Evolutionary conservation across 2,113 vertebrate species (phyloP), one percentile per base, ranked within the genome.

Genomic region (Hepsetus odoe): DNA sequence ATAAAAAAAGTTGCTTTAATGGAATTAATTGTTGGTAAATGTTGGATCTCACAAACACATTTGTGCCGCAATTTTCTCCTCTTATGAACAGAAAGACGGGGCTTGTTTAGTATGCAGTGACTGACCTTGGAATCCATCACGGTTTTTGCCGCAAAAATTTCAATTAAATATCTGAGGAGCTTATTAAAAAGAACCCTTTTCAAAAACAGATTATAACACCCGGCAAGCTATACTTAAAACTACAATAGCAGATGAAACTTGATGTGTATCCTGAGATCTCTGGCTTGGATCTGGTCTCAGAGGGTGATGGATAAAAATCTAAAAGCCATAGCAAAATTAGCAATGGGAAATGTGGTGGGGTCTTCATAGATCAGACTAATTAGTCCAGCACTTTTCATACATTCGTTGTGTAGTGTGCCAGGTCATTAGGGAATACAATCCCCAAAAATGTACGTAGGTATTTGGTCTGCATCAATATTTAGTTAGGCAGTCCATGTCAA

Each of bases 1-100:
- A 77, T 42, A 30, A 69, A 66, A 42, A 70, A 66, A 42, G 24
- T 35, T 30, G 16, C 42, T 70, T 66, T 55, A 49, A 53, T 66
- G 55, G 53, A 79, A 74, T 79, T 33, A 13, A 83, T 72, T 72
- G 74, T 72, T 61, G n/a, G 46, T 65, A 44, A 58, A 55, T 14
- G 51, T 44, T 44, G 26, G 42, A 30, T 46, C 46, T 40, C 13
- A 22, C n/a, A 28, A n/a, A 56, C 46, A 56, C 49, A 13, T 18
- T 65, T 75, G 59, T 35, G 42, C 20, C 20, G 22, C 16, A 61
- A 42, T 64, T 35, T 35, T 55, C 33, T 42, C 35, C 30, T 64
- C 58, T 64, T 56, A 40, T 28, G 65, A 76, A 67, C 30, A 67
- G 74, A 8, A 20, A 64, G 51, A 76, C 46, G 16, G 35, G 24